These are phyloP conservation scores for Pseudomyrmex flavicornis DNA, from an alignment of 1,140 invertebrate species.

Conservation along the genomic window DNA sequence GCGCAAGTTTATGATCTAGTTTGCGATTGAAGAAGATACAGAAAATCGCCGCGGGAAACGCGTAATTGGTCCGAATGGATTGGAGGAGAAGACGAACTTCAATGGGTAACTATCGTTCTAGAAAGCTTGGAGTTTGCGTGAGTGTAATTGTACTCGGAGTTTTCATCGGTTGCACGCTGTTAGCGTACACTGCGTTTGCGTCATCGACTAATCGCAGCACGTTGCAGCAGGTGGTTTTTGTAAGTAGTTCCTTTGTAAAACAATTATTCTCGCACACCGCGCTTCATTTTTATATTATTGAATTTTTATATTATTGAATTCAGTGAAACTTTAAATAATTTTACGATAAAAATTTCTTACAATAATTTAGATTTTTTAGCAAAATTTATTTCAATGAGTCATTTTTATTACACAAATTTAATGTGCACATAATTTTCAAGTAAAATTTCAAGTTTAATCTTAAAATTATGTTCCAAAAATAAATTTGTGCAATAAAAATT, in stretches of 20 bases:
- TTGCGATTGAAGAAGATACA: constrained; percentile 23
- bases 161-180: constrained; percentile 69
- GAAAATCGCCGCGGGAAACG: neutral
- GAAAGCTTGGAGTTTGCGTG: constrained; percentile 67
- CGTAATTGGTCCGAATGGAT: constrained; percentile 63
- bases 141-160: constrained; percentile 71
- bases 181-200: constrained; percentile 77
- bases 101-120: constrained; percentile 58
- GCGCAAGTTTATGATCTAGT: constrained; percentile 36
- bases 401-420: no score
- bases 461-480: no score
- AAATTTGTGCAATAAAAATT: no score
- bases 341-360: no score
- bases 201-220: constrained; percentile 15
- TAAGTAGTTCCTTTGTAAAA: constrained; percentile 70
- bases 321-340: no score
- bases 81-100: neutral
- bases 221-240: constrained; percentile 76
- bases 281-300: no score
- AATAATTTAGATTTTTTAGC: no score
- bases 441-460: no score
- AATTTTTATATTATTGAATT: no score
- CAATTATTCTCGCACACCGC: no score
- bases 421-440: no score
- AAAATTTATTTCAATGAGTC: no score